Evolutionary conservation across 2,888 invertebrate genomes (phyloP), one percentile per base, ranked within the genome.

Genomic region (Mythimna pallens): DNA sequence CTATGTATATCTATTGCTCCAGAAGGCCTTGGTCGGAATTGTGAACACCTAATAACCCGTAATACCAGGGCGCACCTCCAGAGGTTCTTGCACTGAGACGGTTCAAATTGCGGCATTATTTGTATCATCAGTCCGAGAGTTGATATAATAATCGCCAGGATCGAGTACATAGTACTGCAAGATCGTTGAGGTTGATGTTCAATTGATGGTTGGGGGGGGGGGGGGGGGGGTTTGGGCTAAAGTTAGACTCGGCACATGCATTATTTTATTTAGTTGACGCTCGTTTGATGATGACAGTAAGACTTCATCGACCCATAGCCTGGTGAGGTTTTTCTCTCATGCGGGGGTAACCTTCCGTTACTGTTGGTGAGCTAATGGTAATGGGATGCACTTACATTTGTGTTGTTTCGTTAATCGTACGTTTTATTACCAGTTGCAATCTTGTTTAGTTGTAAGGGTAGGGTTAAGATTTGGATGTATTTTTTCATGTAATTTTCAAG

Each of bases 381-480:
- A 34, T 10, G 36, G 52, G 22, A 22, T n/a, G n/a, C 36, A 22
- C 14, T 22, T 30, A 22, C n/a, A n/a, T 52, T 52, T 52, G 50
- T 6, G n/a, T 52, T 47, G 30, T 71, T 78, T 36, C n/a, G 34
- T 69, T 77, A 30, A 6, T 43, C 43, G 17, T 78, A n/a, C n/a
- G 52, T 54, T 59, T 36, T n/a, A 54, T 47, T 70, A 36, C 6
- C 54, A 43, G 61, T 62, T 75, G 74, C 74, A 62, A 72, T 36
- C 47, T 62, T 75, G 40, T 79, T 50, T 79, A 72, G 54, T 40
- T 55, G 20, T 75, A 75, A 62, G 22, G 54, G 17, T 79, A 79
- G 22, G 14, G 36, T n/a, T 79, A 79, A 50, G 61, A 61, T 79
- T 71, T 79, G 6, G 36, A 73, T 79, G 61, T 74, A 72, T 55